Evolutionary conservation across 2,888 invertebrate species (phyloP).

Genomic region (Pachycephus smyrnensis): DNA sequence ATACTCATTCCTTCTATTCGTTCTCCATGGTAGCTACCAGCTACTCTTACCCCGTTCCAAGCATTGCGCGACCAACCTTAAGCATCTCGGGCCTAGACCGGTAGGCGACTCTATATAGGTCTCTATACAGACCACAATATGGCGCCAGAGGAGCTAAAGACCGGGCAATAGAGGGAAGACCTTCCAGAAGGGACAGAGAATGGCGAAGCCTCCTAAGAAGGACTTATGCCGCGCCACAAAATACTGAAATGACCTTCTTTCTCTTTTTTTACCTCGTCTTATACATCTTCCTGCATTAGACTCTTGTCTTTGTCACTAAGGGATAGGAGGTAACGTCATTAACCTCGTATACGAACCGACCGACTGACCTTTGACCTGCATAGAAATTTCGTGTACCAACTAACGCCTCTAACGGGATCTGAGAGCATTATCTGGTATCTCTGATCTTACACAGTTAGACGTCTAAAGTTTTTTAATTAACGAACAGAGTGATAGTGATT

Average conservation of each 20-base stretch:
- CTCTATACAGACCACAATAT: slow-evolving; percentile 22
- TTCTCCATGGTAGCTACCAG: neutral
- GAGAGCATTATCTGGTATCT: no score
- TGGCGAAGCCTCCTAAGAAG: slow-evolving; percentile 2
- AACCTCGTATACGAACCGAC: neutral
- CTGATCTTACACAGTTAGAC: neutral
- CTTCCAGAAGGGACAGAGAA: neutral
- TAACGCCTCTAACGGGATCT: neutral
- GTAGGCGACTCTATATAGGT: slow-evolving; percentile 4
- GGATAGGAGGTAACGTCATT: neutral
- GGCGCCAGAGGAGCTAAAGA: slow-evolving; percentile 22
- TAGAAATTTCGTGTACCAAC: neutral
- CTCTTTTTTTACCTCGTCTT: neutral
- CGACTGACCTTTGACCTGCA: neutral
- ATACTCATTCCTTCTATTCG: neutral
- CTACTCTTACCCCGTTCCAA: neutral
- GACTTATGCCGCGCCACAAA: neutral
- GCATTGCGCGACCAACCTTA: neutral
- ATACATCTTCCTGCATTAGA: neutral
- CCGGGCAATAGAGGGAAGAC: slow-evolving; percentile 11
- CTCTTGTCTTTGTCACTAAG: neutral
- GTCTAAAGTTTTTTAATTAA: neutral
- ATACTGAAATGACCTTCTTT: neutral
- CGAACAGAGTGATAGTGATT: neutral
- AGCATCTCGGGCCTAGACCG: neutral